Conservation (phyloP, 2,888 invertebrate species). For the Unio delphinus region DNA sequence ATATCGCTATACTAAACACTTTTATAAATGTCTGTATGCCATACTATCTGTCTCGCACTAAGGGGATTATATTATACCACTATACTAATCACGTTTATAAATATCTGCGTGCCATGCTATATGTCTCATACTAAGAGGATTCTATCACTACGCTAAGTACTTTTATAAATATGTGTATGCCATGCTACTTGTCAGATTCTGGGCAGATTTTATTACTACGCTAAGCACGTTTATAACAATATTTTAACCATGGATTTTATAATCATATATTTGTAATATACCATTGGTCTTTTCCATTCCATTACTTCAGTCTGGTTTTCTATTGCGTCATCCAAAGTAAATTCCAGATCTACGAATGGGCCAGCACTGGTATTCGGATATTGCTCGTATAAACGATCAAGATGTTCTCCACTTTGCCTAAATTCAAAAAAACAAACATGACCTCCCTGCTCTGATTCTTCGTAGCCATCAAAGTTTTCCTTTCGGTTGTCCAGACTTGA, state of each 20-base stretch:
- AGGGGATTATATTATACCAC: no score
- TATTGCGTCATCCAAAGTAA: conserved; percentile 48
- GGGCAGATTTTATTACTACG: no score
- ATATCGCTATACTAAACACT: no score
- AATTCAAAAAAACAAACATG: conserved; percentile 31
- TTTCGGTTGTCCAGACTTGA: background rate
- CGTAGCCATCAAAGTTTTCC: conserved; percentile 12
- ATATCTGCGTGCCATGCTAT: no score
- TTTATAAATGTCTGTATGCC: no score
- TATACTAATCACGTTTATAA: no score
- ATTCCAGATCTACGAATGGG: conserved; percentile 49
- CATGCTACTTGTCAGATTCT: background rate
- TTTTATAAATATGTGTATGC: no score
- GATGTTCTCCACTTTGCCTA: conserved; percentile 21
- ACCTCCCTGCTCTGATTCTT: conserved; percentile 19
- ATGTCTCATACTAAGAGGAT: no score
- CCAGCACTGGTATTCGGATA: conserved; percentile 13
- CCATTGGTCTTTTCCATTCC: conserved; percentile 59
- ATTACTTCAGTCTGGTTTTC: conserved; percentile 19
- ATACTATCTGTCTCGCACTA: no score
- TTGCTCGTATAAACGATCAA: conserved; percentile 25
- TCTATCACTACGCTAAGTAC: no score
- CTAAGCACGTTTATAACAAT: no score
- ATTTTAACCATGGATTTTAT: no score
- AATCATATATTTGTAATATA: conserved; percentile 11